A percentile compares a stretch with the other conserved stretches of the same genome.
phyloP scores from a whole-genome alignment of 2,113 vertebrate species.

The Lagopus leucura region DNA sequence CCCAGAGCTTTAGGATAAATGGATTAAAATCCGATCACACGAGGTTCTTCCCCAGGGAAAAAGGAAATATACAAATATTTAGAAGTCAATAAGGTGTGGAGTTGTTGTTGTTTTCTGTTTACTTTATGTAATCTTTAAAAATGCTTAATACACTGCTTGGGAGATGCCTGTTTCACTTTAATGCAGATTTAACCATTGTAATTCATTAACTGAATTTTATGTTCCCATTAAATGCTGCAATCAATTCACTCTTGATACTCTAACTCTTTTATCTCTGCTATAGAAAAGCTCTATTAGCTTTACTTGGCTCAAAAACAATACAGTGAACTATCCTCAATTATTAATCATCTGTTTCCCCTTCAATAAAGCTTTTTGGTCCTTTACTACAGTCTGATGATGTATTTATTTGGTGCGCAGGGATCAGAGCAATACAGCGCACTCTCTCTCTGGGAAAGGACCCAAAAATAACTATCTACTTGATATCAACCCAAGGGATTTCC shows the following conservation, averaged over 20 bases:
- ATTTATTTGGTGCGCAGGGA: slow-evolving; percentile 45
- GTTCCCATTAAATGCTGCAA: slow-evolving; percentile 5
- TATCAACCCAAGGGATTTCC: slow-evolving; percentile 62
- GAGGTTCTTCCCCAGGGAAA: background rate
- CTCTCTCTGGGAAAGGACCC: slow-evolving; percentile 60
- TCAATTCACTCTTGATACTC: slow-evolving; percentile 16
- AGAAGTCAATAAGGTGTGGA: background rate
- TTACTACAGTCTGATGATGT: slow-evolving; percentile 9
- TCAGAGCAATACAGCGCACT: slow-evolving; percentile 49
- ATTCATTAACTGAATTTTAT: slow-evolving; percentile 45
- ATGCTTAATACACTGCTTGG: background rate
- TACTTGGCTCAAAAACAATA: slow-evolving; percentile 56
- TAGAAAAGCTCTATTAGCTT: slow-evolving; percentile 26
- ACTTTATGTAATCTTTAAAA: background rate
- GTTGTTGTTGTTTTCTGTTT: background rate
- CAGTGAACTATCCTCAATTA: slow-evolving; percentile 52
- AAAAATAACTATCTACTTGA: slow-evolving; percentile 65
- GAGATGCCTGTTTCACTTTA: background rate
- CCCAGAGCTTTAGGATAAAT: background rate
- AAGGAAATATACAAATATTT: background rate
- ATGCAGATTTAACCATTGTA: slow-evolving; percentile 30
- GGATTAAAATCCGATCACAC: background rate
- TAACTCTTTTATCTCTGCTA: slow-evolving; percentile 3
- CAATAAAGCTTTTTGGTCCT: slow-evolving; percentile 49
- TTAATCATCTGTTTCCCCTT: slow-evolving; percentile 58